phyloP scores from a whole-genome alignment of 2,797 vertebrate genomes.

The Botia almorhae region DNA sequence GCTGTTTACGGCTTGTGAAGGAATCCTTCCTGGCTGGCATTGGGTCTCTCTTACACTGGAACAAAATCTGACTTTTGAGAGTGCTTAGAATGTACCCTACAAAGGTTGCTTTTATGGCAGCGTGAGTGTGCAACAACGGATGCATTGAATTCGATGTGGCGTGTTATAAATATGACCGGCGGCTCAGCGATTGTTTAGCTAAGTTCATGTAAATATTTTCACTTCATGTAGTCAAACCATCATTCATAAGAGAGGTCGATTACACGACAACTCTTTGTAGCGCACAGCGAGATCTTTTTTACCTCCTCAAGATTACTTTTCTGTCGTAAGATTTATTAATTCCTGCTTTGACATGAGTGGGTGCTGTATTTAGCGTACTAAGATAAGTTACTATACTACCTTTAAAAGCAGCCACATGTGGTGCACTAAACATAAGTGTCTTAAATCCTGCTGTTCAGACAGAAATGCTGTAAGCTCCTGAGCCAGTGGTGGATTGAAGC shows the following conservation, averaged over 20 bases:
- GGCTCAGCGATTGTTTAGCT: conserved; percentile 40
- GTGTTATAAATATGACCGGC: conserved; percentile 58
- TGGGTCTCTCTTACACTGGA: conserved; percentile 59
- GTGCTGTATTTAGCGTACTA: background rate
- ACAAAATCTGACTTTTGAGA: conserved; percentile 62
- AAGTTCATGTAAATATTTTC: conserved; percentile 53
- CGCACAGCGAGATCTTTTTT: background rate
- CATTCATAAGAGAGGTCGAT: conserved; percentile 5
- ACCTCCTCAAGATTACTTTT: background rate
- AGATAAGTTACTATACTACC: conserved; percentile 3
- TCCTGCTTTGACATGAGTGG: background rate
- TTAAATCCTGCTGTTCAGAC: conserved; percentile 56
- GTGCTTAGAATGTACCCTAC: conserved; percentile 63
- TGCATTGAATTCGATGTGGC: conserved; percentile 63
- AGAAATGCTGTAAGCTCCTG: conserved; percentile 55
- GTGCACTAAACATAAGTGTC: conserved; percentile 48
- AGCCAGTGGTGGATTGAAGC: conserved; percentile 61
- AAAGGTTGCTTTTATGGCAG: conserved; percentile 68
- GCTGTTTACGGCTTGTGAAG: conserved; percentile 47
- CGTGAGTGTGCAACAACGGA: conserved; percentile 64
- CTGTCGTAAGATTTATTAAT: conserved; percentile 5
- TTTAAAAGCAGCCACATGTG: conserved; percentile 47
- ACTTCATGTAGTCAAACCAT: conserved; percentile 14
- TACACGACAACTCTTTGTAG: background rate
- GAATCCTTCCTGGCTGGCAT: conserved; percentile 65